These are phyloP conservation scores for Leptinotarsa tumamoca DNA, from an alignment of 2,888 invertebrate species.

Conservation along the genomic window DNA sequence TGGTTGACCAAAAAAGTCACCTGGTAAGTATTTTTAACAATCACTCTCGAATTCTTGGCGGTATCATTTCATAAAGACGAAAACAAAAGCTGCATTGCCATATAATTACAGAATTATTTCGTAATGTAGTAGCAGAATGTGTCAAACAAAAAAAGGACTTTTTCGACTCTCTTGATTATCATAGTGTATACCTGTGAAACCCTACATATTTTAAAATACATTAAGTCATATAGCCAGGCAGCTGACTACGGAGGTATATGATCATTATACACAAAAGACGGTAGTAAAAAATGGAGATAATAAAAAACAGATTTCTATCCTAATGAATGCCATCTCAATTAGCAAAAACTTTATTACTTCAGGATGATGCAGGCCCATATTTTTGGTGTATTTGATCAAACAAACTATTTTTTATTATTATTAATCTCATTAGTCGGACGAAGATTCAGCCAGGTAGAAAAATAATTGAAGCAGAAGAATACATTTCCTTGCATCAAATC, in stretches of 20 bases:
- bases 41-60: not conserved
- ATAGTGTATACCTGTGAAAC: slow-evolving; percentile 37
- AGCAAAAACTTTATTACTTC: slow-evolving; percentile 23
- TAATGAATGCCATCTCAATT: slow-evolving; percentile 23
- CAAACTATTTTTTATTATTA: not conserved
- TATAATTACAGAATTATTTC: slow-evolving; percentile 24
- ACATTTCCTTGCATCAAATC: too few species aligned
- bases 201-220: slow-evolving; percentile 56
- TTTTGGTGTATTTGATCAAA: not conserved
- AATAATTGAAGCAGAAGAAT: too few species aligned
- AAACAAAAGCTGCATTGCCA: not conserved
- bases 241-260: slow-evolving; percentile 43
- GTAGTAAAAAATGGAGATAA: slow-evolving; percentile 28
- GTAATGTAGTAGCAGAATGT: slow-evolving; percentile 44
- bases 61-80: not conserved
- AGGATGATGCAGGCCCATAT: not conserved
- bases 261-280: slow-evolving; percentile 33
- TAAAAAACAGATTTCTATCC: not conserved
- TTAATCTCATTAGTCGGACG: too few species aligned
- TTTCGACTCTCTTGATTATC: slow-evolving; percentile 36
- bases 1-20: too few species aligned
- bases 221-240: slow-evolving; percentile 53
- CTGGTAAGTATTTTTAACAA: not conserved
- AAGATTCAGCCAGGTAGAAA: too few species aligned
- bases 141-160: slow-evolving; percentile 41